phyloP scores from a whole-genome alignment of 2,888 invertebrate species.

The Ochropacha duplaris region DNA sequence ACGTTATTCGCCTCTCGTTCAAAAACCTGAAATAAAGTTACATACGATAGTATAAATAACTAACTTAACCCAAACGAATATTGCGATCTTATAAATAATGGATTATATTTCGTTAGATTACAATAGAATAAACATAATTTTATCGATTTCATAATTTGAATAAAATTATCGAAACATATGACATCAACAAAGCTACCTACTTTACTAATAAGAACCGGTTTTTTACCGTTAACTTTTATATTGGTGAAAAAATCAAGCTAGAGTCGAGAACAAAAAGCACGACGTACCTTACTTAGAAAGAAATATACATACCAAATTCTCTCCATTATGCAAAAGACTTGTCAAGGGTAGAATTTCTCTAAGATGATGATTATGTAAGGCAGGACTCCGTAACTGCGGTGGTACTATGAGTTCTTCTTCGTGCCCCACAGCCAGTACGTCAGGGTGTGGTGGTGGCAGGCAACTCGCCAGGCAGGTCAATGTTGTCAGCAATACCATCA shows the following conservation, averaged over 20 bases:
- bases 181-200: background rate
- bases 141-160: background rate
- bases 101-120: background rate
- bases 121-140: background rate
- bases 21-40: conserved; percentile 68
- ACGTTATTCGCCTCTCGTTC: conserved; percentile 84
- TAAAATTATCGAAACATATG: background rate
- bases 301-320: conserved; percentile 73
- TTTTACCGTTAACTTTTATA: background rate
- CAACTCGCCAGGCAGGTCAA: conserved; percentile 45
- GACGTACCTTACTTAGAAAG: background rate
- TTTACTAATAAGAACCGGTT: background rate
- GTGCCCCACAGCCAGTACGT: conserved; percentile 81
- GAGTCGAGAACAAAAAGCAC: background rate
- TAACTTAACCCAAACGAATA: too few relatives aligned
- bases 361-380: conserved; percentile 82
- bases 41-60: background rate
- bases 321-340: conserved; percentile 85
- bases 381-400: conserved; percentile 81
- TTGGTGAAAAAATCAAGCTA: background rate
- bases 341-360: conserved; percentile 78
- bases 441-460: conserved; percentile 80
- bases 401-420: conserved; percentile 82
- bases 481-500: conserved; percentile 43
- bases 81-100: conserved; percentile 5